A percentile compares a stretch with the other conserved stretches of the same genome.
phyloP scores from a whole-genome alignment of 2,888 invertebrate genomes.

The Diachrysia chrysitis region DNA sequence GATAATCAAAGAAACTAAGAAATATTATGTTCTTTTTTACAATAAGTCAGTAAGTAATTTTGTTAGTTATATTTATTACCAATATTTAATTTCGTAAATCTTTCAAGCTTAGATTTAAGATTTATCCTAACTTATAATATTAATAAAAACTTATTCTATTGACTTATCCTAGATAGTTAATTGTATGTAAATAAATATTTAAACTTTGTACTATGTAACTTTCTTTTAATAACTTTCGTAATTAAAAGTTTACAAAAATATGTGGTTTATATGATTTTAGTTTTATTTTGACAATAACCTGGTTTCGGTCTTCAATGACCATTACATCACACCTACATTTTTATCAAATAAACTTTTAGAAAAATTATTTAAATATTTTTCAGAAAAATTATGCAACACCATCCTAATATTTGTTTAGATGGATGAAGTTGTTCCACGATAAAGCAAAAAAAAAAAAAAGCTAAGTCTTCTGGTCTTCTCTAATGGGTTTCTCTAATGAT shows the following conservation, averaged over 20 bases:
- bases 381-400: too few species aligned
- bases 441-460: too few species aligned
- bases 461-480: too few species aligned
- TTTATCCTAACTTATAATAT: constrained; percentile 15
- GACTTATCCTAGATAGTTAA: constrained; percentile 39
- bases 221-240: constrained; percentile 54
- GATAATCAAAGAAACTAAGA: too few species aligned
- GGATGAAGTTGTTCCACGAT: too few species aligned
- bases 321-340: too few species aligned
- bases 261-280: constrained; percentile 49
- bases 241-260: constrained; percentile 60
- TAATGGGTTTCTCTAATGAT: too few species aligned
- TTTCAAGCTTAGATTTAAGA: background rate
- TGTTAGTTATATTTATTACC: background rate
- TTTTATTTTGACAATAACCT: constrained; percentile 37
- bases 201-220: constrained; percentile 58
- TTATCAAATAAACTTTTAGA: too few species aligned
- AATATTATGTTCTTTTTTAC: too few species aligned
- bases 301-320: background rate
- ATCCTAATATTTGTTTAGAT: too few species aligned
- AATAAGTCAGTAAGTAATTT: background rate
- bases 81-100: constrained; percentile 7
- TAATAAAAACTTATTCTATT: constrained; percentile 32
- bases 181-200: constrained; percentile 60
- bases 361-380: too few species aligned